Evolutionary conservation across 23 tunicate species (phyloP).

Genomic region (Trididemnum nubilum): DNA sequence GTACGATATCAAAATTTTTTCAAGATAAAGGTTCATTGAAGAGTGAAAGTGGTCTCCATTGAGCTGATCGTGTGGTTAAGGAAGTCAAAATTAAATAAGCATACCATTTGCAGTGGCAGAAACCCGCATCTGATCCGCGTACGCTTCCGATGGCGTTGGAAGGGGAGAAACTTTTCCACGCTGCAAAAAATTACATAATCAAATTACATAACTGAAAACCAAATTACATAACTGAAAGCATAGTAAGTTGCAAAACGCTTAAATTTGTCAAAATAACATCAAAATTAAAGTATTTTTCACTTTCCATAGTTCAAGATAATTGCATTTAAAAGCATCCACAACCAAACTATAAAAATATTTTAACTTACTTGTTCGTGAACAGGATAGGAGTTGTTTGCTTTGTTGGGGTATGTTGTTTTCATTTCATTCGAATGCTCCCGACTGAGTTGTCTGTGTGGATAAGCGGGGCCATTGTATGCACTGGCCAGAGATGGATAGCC

Average conservation of each 20-base stretch:
- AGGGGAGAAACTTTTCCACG: not conserved
- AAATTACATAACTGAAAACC: too few species aligned
- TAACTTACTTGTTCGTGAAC: not conserved
- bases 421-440: not conserved
- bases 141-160: not conserved
- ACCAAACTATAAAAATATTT: too few species aligned
- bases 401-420: not conserved
- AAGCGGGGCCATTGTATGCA: not conserved
- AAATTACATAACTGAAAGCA: too few species aligned
- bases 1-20: too few species aligned
- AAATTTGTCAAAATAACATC: not conserved
- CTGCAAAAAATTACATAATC: not conserved
- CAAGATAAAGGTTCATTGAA: too few species aligned
- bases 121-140: not conserved
- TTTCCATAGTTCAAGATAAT: too few species aligned
- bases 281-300: too few species aligned
- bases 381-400: not conserved
- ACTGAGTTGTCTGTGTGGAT: not conserved
- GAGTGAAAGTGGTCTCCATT: not conserved
- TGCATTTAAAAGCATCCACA: too few species aligned
- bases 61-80: not conserved
- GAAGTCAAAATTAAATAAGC: too few species aligned
- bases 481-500: not conserved
- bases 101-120: not conserved
- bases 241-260: too few species aligned